A percentile compares a stretch with the other conserved stretches of the same genome.
phyloP scores from a whole-genome alignment of 2,113 vertebrate species.

The Archilochus colubris region DNA sequence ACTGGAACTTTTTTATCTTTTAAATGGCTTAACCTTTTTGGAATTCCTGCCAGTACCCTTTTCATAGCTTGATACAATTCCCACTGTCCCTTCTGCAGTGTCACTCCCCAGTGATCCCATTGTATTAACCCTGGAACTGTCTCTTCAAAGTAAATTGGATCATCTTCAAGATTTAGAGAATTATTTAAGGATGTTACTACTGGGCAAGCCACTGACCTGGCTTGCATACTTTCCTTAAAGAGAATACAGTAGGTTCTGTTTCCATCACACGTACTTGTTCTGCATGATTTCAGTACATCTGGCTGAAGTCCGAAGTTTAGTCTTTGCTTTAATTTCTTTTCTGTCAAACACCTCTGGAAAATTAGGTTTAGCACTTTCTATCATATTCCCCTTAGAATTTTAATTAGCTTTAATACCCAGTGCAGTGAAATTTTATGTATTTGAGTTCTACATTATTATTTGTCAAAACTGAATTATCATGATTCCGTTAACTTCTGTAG shows the following conservation, averaged over 20 bases:
- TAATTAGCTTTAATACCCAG: not conserved
- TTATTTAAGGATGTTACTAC: slow-evolving; percentile 15
- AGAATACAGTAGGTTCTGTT: not conserved
- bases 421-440: not conserved
- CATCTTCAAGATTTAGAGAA: slow-evolving; percentile 42
- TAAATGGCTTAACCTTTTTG: not conserved
- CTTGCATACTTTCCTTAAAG: not conserved
- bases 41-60: not conserved
- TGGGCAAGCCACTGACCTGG: not conserved
- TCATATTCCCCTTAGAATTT: slow-evolving; percentile 1
- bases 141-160: slow-evolving; percentile 20
- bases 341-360: not conserved
- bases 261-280: not conserved
- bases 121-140: slow-evolving; percentile 11
- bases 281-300: slow-evolving; percentile 1
- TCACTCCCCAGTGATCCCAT: not conserved
- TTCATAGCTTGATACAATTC: not conserved
- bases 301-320: not conserved
- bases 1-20: not conserved
- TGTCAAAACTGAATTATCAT: not conserved
- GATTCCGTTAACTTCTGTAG: not conserved
- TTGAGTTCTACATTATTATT: slow-evolving; percentile 6
- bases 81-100: accelerated
- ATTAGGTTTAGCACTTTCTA: not conserved
- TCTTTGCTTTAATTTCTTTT: slow-evolving; percentile 14